Evolutionary conservation across 2,888 invertebrate genomes (phyloP).

Genomic region (Trichopoda pennipes): DNA sequence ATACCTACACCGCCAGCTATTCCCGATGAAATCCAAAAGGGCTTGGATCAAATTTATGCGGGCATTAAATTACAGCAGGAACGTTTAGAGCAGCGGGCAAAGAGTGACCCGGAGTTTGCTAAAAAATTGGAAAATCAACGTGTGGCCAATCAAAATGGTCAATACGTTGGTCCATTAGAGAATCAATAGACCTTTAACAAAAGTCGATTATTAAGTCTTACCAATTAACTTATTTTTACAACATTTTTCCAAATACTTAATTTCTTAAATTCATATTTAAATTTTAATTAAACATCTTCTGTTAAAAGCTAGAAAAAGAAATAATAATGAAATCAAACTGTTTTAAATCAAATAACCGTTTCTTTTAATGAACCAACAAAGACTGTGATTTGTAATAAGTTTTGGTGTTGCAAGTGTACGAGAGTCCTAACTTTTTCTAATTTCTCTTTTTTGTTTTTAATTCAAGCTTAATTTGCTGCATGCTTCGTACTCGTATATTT

Average conservation of each 20-base stretch:
- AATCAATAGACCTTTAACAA: slow-evolving; percentile 69
- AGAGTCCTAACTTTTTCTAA: slow-evolving; percentile 35
- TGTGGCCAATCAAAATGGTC: slow-evolving; percentile 84
- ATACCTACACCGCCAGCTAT: slow-evolving; percentile 92
- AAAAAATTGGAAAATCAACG: slow-evolving; percentile 79
- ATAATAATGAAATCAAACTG: slow-evolving; percentile 8
- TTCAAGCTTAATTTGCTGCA: slow-evolving; percentile 31
- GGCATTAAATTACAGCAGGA: slow-evolving; percentile 85
- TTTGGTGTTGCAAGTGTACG: slow-evolving; percentile 61
- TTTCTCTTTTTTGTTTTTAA: slow-evolving; percentile 4
- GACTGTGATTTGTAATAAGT: slow-evolving; percentile 75
- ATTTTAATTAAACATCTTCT: slow-evolving; percentile 6
- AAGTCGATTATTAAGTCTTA: background rate
- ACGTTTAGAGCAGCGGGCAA: slow-evolving; percentile 82
- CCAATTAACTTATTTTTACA: background rate
- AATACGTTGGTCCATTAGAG: slow-evolving; percentile 82
- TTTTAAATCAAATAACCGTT: slow-evolving; percentile 8
- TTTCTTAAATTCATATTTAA: background rate
- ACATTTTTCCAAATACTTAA: background rate
- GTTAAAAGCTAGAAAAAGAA: slow-evolving; percentile 19
- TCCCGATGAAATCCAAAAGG: slow-evolving; percentile 92
- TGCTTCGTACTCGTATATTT: slow-evolving; percentile 10
- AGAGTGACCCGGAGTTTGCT: slow-evolving; percentile 80
- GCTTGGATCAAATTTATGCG: slow-evolving; percentile 92
- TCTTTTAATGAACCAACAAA: slow-evolving; percentile 68